Evolutionary conservation across 2,888 invertebrate species (phyloP), one percentile per base, ranked within the genome.

Genomic region (Athripsodes cinereus): DNA sequence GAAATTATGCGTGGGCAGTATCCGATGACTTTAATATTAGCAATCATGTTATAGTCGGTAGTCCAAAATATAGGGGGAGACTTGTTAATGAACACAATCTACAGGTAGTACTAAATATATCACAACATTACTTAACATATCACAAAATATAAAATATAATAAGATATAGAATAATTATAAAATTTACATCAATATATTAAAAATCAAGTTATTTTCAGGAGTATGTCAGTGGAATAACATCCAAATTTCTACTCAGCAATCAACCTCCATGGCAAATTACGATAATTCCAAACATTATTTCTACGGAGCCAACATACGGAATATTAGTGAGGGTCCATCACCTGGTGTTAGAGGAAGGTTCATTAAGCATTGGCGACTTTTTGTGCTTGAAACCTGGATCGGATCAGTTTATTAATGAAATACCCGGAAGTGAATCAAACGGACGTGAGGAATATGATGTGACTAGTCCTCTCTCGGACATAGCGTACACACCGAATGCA

Each of bases 181-280:
- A 20, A 3, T 48, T 48, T 18, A 18, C 48, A 22, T 8, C 16
- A 34, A n/a, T 49, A 40, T 40, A 22, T 60, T 58, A 49, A 21
- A 34, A 8, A n/a, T n/a, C n/a, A 48, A 35, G 21, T 22, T 52
- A 22, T 44, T 61, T 75, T 53, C 73, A 88, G 87, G 88, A 90
- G 31, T 89, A 84, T 68, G 83, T 90, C 51, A 90, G 88, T 67
- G 88, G 90, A 56, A 80, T 88, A 59, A 83, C 89, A 22, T 85
- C 87, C 2, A 90, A 90, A 73, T 88, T 87, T 69, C 81, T 92
- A 56, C 84, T 88, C 5, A 74, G 76, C 1, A 84, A 85, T 55
- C 77, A 84, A 57, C 85, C 92, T 0, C 90, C 90, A 13, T 92
- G 92, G 92, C 91, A 92, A 69, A 83, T 90, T 55, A 83, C 86